Conservation (phyloP, 1,140 invertebrate genomes). For the Macrobrachium rosenbergii region DNA sequence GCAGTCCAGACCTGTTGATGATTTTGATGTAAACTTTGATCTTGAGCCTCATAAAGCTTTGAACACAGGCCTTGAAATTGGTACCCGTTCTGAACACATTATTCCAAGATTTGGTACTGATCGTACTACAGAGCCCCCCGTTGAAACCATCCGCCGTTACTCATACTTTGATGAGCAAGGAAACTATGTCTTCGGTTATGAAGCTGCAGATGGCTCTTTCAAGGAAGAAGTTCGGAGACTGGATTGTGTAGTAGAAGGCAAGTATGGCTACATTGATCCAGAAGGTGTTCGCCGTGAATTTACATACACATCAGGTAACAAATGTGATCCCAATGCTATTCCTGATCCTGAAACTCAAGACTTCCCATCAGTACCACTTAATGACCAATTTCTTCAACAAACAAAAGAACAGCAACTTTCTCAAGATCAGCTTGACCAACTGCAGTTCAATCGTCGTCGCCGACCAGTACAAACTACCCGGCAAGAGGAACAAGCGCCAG, state of each 20-base stretch:
- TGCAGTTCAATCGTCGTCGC: slow-evolving; percentile 56
- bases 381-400: slow-evolving; percentile 64
- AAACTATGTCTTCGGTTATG: slow-evolving; percentile 90
- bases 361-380: slow-evolving; percentile 37
- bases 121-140: slow-evolving; percentile 44
- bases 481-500: not conserved
- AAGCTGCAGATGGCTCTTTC: slow-evolving; percentile 90
- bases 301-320: slow-evolving; percentile 91
- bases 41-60: slow-evolving; percentile 53
- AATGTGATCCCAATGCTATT: slow-evolving; percentile 81
- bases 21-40: not conserved
- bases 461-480: slow-evolving; percentile 20
- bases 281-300: slow-evolving; percentile 90
- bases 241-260: slow-evolving; percentile 88
- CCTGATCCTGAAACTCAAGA: slow-evolving; percentile 72
- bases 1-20: not conserved
- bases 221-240: slow-evolving; percentile 89
- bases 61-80: slow-evolving; percentile 54
- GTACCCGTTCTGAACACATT: slow-evolving; percentile 47
- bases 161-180: slow-evolving; percentile 73
- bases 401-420: slow-evolving; percentile 55
- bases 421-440: slow-evolving; percentile 62
- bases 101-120: slow-evolving; percentile 22
- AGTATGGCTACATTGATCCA: slow-evolving; percentile 90
- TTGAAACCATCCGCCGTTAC: slow-evolving; percentile 67